Base-by-base conservation (phyloP, 2,888 invertebrate species). In the Colostygia pectinataria region DNA sequence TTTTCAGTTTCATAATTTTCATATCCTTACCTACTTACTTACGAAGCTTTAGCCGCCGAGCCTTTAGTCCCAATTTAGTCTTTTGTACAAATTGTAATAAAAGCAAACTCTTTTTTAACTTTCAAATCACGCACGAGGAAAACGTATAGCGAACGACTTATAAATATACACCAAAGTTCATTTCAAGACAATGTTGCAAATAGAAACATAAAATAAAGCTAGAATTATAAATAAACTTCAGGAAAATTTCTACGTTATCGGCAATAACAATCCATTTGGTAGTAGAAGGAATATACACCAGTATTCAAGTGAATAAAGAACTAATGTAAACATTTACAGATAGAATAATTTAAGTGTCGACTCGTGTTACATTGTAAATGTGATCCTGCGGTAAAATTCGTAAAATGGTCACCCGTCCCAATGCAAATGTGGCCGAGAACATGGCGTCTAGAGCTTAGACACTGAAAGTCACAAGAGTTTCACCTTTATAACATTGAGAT, bases 381-480 rank as follows among this genome's bases (percentile, higher is more conserved):
- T 50, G 53, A 53, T 55, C 48, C 53, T 39, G 48, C 46, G 46
- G 20, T 54, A 42, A 45, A 45, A 50, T 53, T 33, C 39, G 39
- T 57, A 61, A n/a, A n/a, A 55, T 73, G 70, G 71, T 66, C 61
- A 68, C 67, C 58, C 54, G 49, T 57, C 49, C 46, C 47, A 61
- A 72, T 68, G 69, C 66, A 69, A 71, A 70, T 71, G 65, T 57
- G 57, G 55, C 53, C 54, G 54, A 60, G 58, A 59, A 50, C 47
- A 53, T 54, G 62, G 59, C 48, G 38, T 20, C 37, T 31, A 42
- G 40, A 48, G 53, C 45, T 51, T 27, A 24, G 33, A 43, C 24
- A 27, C 36, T n/a, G 51, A n/a, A 31, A 14, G 15, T 46, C 20
- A 29, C 24, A 40, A 28, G 48, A 55, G 20, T 53, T 58, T 52